A percentile compares a stretch with the other conserved stretches of the same genome.
These are phyloP conservation scores for Psittacula cyanocephala DNA, from an alignment of 2,113 vertebrate genomes.

Conservation along the genomic window DNA sequence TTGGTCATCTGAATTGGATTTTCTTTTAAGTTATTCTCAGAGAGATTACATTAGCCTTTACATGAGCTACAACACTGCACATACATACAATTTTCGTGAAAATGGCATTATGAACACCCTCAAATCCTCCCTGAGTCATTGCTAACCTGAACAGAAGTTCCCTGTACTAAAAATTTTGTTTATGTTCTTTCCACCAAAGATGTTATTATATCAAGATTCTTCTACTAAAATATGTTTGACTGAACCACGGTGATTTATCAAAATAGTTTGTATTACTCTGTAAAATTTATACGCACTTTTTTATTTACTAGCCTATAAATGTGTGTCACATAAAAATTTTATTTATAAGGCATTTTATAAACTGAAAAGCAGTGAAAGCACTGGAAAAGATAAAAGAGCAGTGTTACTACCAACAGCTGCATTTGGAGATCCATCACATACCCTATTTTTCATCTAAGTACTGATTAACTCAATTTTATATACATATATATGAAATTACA, in stretches of 20 bases:
- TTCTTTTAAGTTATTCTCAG: not conserved
- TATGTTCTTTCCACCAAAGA: not conserved
- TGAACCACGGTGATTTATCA: not conserved
- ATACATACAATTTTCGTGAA: not conserved
- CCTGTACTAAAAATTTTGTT: not conserved
- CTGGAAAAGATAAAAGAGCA: not conserved
- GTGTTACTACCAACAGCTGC: not conserved
- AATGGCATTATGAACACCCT: not conserved
- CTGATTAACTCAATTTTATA: not conserved
- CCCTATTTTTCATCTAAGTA: not conserved
- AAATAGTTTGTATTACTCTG: not conserved
- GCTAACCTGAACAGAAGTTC: not conserved
- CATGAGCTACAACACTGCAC: not conserved
- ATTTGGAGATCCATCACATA: not conserved
- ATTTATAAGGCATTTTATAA: not conserved
- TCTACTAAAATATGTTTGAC: not conserved
- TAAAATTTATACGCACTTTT: not conserved
- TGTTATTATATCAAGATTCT: not conserved
- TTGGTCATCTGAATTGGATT: not conserved
- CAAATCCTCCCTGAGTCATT: not conserved
- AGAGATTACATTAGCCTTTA: not conserved
- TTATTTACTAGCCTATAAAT: not conserved
- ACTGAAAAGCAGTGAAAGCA: not conserved
- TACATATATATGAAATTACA: not conserved
- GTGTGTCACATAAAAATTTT: not conserved